Evolutionary conservation across 2,888 invertebrate species (phyloP), one percentile per base, ranked within the genome.

Genomic region (Hypomecis punctinalis): DNA sequence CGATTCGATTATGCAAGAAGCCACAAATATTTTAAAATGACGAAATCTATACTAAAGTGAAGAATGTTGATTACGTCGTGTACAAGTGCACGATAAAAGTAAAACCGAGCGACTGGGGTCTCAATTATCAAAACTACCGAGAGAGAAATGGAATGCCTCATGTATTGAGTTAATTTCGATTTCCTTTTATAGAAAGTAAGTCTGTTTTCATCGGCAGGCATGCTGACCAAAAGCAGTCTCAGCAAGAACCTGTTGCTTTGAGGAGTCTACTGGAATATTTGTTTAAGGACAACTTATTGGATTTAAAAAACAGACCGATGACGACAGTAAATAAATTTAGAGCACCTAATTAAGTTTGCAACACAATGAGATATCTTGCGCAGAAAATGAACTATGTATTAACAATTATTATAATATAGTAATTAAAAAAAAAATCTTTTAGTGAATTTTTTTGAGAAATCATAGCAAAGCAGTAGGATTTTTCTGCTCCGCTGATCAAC

Each of bases 131-230:
- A 87, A 90, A 89, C 84, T 85, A 83, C 81, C 80, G 85, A 86
- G 85, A 89, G 89, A 89, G 90, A 90, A 92, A 90, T 89, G 88
- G 88, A 89, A 89, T 90, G 89, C 85, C 80, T 83, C 85, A 85
- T 85, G 85, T 84, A 84, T 83, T 87, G 83, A 89, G 85, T 87
- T 86, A 88, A 91, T 91, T 91, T 91, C 91, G 91, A 90, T 92
- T 91, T 92, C 91, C 90, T 90, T 91, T 90, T 90, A 87, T 91
- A 92, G 92, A 92, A 92, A 92, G 92, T 91, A 89, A 92, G 81
- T 88, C 86, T 88, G 88, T 85, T 86, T 83, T 80, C 84, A 86
- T 89, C 82, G 81, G 76, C 81, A 81, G 79, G 76, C 78, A 80
- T 77, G 69, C 53, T 76, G 79, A 78, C 76, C 61, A 79, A 74